Conservation (phyloP, 2,888 invertebrate genomes). For the Capitulum mitella region DNA sequence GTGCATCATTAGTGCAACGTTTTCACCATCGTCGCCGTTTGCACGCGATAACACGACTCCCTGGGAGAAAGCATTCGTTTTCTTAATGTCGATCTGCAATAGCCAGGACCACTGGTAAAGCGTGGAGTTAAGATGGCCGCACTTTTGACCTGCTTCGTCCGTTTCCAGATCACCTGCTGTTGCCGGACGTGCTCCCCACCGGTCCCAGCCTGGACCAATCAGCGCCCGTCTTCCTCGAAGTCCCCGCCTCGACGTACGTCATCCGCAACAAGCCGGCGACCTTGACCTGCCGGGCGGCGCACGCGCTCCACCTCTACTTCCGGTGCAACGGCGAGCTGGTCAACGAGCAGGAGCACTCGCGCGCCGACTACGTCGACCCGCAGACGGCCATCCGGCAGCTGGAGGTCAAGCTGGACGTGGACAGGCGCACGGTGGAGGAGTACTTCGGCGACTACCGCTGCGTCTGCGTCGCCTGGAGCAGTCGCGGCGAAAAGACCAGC, state of each 20-base stretch:
- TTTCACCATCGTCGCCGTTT: too few species aligned
- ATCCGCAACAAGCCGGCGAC: constrained; percentile 84
- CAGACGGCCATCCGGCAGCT: constrained; percentile 78
- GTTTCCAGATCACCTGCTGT: neutral
- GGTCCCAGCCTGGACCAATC: constrained; percentile 39
- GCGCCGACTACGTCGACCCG: constrained; percentile 79
- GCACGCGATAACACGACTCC: too few species aligned
- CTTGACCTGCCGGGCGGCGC: constrained; percentile 80
- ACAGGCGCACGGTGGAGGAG: constrained; percentile 82
- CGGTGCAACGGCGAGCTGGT: constrained; percentile 60
- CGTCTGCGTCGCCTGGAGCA: constrained; percentile 87
- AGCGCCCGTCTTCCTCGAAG: constrained; percentile 74
- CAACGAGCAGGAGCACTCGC: constrained; percentile 42
- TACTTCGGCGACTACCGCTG: constrained; percentile 78
- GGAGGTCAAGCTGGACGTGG: constrained; percentile 76
- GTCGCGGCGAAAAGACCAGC: constrained; percentile 52
- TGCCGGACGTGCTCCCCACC: neutral
- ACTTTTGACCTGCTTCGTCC: too few species aligned
- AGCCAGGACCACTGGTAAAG: too few species aligned
- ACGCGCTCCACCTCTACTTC: constrained; percentile 75
- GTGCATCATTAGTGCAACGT: too few species aligned
- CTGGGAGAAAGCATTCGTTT: too few species aligned
- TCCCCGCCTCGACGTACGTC: constrained; percentile 83
- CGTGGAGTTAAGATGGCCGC: too few species aligned
- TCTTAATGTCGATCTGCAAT: too few species aligned